Conservation (phyloP, 2,113 vertebrate species). For the Ceratotherium simum region DNA sequence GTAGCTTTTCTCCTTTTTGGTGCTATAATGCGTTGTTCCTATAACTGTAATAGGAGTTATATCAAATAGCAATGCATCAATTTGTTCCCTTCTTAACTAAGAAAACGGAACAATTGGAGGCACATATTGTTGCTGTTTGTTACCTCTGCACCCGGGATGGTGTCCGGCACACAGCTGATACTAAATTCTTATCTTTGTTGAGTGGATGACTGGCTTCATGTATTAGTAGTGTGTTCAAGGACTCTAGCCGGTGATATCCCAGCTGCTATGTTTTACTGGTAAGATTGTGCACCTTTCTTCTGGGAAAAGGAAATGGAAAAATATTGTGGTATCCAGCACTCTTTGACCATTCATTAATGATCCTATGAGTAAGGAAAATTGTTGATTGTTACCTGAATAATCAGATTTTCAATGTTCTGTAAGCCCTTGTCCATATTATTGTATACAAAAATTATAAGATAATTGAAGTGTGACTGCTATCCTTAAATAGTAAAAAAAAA, state of each 20-base stretch:
- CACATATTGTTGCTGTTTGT: not conserved
- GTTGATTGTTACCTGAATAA: not conserved
- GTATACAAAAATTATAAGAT: not conserved
- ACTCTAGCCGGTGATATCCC: not conserved
- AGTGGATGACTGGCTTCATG: not conserved
- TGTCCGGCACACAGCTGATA: not conserved
- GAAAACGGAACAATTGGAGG: not conserved
- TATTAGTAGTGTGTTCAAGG: not conserved
- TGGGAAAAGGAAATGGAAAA: constrained; percentile 26
- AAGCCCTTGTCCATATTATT: not conserved
- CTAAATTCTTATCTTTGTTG: constrained; percentile 12
- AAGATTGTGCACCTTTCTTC: not conserved
- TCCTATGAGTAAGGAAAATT: not conserved
- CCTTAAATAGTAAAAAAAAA: not conserved
- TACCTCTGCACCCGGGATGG: not conserved
- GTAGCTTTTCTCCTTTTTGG: not conserved
- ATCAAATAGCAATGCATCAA: not conserved
- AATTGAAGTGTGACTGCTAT: not conserved
- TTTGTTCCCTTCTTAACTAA: not conserved
- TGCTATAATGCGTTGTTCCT: not conserved
- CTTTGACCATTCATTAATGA: not conserved
- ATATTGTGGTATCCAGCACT: not conserved
- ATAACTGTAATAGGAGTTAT: not conserved
- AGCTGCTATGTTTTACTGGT: not conserved
- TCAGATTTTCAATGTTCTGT: not conserved